These are phyloP conservation scores for Pheosia gnoma DNA, from an alignment of 2,888 invertebrate species.

Conservation along the genomic window DNA sequence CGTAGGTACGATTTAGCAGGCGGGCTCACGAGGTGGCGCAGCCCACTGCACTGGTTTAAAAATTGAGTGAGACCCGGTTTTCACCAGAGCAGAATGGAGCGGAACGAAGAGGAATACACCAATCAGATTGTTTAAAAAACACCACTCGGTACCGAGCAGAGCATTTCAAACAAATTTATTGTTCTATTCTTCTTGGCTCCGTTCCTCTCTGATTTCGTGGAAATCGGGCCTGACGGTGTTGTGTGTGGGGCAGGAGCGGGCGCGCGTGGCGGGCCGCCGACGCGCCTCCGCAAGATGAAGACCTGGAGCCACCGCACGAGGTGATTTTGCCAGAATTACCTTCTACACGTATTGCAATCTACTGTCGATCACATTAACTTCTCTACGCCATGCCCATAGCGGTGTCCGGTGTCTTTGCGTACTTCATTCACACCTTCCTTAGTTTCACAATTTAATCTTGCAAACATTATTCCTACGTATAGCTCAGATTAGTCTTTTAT, in stretches of 20 bases:
- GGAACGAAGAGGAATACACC: no score
- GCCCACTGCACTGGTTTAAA: no score
- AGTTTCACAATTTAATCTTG: conserved; percentile 15
- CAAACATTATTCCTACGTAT: conserved; percentile 13
- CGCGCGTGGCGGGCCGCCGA: conserved; percentile 74
- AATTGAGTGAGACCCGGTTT: no score
- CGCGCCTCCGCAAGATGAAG: conserved; percentile 74
- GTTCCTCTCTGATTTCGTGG: no score
- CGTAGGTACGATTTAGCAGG: no score
- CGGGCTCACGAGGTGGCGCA: conserved; percentile 6
- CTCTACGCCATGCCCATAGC: conserved; percentile 67
- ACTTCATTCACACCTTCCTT: conserved; percentile 24
- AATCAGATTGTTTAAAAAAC: no score
- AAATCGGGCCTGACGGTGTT: conserved; percentile 52
- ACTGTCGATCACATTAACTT: conserved; percentile 70
- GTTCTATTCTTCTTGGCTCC: no score
- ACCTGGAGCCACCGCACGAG: conserved; percentile 78
- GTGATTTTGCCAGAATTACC: conserved; percentile 84
- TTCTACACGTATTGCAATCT: conserved; percentile 66
- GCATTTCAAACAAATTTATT: no score
- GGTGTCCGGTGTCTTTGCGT: conserved; percentile 71
- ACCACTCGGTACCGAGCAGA: no score
- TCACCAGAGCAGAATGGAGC: no score
- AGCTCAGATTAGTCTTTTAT: conserved; percentile 23
- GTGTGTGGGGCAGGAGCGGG: conserved; percentile 79